Evolutionary conservation across 1,140 invertebrate species (phyloP).

Genomic region (Monomorium pharaonis): DNA sequence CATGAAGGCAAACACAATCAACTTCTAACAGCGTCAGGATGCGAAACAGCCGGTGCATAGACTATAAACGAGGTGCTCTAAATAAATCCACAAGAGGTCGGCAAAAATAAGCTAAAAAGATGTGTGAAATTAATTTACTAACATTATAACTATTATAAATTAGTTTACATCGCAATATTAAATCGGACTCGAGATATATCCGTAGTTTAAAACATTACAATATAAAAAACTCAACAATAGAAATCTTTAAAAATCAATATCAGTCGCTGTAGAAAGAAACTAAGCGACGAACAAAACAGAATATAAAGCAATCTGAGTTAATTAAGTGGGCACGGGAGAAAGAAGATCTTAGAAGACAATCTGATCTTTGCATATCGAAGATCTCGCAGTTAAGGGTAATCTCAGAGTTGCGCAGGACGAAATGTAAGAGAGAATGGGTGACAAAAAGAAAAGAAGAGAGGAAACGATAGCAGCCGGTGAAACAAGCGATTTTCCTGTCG

Average conservation of each 20-base stretch:
- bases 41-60: not conserved
- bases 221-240: not conserved
- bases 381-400: constrained; percentile 37
- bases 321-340: constrained; percentile 12
- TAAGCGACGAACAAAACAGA: not conserved
- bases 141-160: not conserved
- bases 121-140: not conserved
- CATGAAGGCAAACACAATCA: constrained; percentile 49
- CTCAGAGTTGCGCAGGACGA: not conserved
- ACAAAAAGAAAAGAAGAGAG: not conserved
- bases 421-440: constrained; percentile 4
- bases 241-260: not conserved
- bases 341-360: not conserved
- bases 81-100: not conserved
- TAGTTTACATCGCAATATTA: not conserved
- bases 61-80: constrained; percentile 6
- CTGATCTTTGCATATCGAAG: constrained; percentile 40
- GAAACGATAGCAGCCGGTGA: constrained; percentile 36
- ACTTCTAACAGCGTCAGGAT: constrained; percentile 17
- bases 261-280: not conserved
- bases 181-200: not conserved
- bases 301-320: constrained; percentile 12
- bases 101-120: not conserved
- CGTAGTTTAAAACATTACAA: not conserved
- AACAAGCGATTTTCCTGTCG: constrained; percentile 69